These are phyloP conservation scores for Azemiops feae DNA, from an alignment of 2,113 vertebrate genomes.

Conservation along the genomic window DNA sequence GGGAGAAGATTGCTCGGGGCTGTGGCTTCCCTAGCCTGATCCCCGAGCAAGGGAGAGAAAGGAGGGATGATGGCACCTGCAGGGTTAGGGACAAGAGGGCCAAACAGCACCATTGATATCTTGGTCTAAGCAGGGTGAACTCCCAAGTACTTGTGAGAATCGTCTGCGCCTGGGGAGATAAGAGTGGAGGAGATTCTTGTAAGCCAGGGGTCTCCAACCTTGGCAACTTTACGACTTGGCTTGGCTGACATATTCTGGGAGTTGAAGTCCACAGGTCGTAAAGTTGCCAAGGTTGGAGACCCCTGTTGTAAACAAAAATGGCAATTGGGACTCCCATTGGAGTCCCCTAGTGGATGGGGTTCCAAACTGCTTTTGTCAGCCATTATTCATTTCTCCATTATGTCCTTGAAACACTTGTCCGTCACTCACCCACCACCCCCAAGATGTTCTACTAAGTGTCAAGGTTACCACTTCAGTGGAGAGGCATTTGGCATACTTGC, in stretches of 20 bases:
- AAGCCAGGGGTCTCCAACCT: no score
- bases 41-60: neutral
- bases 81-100: neutral
- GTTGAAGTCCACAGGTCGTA: no score
- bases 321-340: neutral
- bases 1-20: neutral
- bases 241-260: no score
- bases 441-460: neutral
- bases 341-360: neutral
- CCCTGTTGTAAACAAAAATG: neutral
- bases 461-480: neutral
- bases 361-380: neutral
- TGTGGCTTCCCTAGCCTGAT: neutral
- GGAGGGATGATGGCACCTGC: neutral
- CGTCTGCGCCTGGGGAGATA: neutral
- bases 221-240: no score
- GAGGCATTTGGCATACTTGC: neutral
- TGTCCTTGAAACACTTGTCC: neutral
- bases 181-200: neutral
- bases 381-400: neutral
- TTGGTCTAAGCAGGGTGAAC: neutral
- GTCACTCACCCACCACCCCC: accelerated
- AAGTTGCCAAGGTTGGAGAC: no score
- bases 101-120: no score
- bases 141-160: neutral